A percentile compares a stretch with the other conserved stretches of the same genome.
Evolutionary conservation across 2,888 invertebrate species (phyloP).

Genomic region (Cerastis rubricosa): DNA sequence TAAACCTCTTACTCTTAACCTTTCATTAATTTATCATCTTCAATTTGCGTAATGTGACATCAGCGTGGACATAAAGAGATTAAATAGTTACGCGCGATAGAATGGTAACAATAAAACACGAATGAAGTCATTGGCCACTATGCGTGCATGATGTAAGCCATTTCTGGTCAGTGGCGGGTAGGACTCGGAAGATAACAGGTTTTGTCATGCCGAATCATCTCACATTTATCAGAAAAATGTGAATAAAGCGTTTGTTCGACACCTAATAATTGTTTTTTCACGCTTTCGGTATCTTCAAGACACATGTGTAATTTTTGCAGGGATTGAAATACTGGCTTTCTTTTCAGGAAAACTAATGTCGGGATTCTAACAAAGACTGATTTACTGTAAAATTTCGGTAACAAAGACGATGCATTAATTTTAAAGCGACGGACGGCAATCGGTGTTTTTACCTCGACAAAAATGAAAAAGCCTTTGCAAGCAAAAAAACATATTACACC

Average conservation of each 20-base stretch:
- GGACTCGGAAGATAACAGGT: slow-evolving; percentile 58
- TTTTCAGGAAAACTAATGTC: background rate
- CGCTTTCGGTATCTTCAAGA: background rate
- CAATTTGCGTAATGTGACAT: slow-evolving; percentile 41
- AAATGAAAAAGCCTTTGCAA: background rate
- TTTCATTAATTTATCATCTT: slow-evolving; percentile 26
- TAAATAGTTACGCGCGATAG: slow-evolving; percentile 39
- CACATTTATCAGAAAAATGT: slow-evolving; percentile 26
- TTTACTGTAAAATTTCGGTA: background rate
- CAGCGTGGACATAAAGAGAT: slow-evolving; percentile 39
- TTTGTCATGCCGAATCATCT: slow-evolving; percentile 43
- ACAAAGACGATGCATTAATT: background rate
- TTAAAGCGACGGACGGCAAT: background rate
- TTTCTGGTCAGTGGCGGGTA: slow-evolving; percentile 50
- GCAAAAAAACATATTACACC: background rate
- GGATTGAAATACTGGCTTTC: background rate
- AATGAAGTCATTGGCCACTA: slow-evolving; percentile 72
- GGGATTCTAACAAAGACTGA: background rate
- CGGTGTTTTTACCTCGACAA: background rate
- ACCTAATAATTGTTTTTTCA: background rate
- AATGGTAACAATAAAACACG: slow-evolving; percentile 68
- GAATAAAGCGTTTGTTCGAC: slow-evolving; percentile 12
- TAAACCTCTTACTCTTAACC: background rate
- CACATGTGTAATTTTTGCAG: background rate
- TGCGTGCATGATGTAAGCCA: slow-evolving; percentile 68